These are phyloP conservation scores for Ceratina calcarata DNA, from an alignment of 1,140 invertebrate species.

Conservation along the genomic window DNA sequence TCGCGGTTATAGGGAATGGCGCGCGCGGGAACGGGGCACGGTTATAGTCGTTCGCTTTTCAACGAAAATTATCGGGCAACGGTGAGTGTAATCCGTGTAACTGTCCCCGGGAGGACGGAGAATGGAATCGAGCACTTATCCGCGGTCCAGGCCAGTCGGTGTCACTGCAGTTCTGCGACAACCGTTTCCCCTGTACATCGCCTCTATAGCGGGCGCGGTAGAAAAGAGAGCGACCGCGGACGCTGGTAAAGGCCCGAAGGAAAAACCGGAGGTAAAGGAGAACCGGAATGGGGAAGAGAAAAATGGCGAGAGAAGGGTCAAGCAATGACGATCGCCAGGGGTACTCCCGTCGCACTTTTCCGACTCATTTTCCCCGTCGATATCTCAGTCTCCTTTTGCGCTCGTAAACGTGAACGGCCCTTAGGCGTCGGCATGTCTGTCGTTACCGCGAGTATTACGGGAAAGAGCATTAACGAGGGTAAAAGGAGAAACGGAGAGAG, in stretches of 20 bases:
- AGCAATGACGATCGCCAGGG: constrained; percentile 66
- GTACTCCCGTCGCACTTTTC: constrained; percentile 69
- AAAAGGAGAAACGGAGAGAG: constrained; percentile 2
- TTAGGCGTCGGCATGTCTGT: constrained; percentile 69
- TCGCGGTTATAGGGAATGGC: constrained; percentile 28
- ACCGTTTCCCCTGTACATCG: constrained; percentile 36
- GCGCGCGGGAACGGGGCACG: not conserved
- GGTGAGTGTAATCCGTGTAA: constrained; percentile 70
- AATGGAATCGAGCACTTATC: constrained; percentile 71
- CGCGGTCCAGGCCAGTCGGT: constrained; percentile 49
- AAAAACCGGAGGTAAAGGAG: not conserved
- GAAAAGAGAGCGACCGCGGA: not conserved
- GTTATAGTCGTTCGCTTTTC: constrained; percentile 61
- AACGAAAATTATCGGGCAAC: constrained; percentile 70
- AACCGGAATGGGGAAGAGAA: not conserved
- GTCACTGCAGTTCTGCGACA: constrained; percentile 42
- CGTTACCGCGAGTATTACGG: constrained; percentile 64
- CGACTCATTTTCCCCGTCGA: constrained; percentile 71
- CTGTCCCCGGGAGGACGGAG: constrained; percentile 70
- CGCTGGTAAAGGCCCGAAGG: too few species aligned
- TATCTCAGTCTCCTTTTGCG: constrained; percentile 64
- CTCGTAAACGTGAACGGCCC: constrained; percentile 74
- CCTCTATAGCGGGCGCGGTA: not conserved
- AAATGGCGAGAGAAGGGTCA: constrained; percentile 63
- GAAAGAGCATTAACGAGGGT: constrained; percentile 58